Percentiles rank a stretch among this genome's conserved stretches.
Conservation (phyloP, 2,113 vertebrate species). For the Paradoxurus hermaphroditus region DNA sequence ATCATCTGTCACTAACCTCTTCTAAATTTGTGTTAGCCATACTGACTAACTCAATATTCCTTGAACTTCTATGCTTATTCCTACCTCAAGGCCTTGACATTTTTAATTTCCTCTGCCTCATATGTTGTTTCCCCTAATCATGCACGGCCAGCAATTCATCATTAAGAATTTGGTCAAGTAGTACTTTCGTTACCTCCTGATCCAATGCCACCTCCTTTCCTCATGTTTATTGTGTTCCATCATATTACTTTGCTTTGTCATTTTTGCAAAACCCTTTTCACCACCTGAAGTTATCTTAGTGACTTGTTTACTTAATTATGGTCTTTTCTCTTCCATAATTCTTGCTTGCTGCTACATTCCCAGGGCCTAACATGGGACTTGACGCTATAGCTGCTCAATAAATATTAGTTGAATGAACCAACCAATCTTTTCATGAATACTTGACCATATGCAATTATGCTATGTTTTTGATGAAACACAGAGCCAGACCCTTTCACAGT, state of each 20-base stretch:
- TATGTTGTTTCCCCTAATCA: neutral
- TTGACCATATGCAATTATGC: neutral
- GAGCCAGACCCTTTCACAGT: neutral
- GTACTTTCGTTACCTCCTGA: neutral
- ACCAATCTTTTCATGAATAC: neutral
- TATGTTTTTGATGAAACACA: neutral
- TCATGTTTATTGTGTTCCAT: neutral
- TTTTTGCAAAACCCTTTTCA: neutral
- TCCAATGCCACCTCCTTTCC: neutral
- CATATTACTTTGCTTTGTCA: neutral
- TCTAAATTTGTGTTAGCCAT: neutral
- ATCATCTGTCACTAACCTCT: neutral
- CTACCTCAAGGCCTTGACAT: neutral
- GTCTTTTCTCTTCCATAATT: neutral
- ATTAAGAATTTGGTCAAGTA: neutral
- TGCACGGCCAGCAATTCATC: neutral
- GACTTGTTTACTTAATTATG: neutral
- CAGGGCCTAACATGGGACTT: neutral
- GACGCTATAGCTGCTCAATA: neutral
- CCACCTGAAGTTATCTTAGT: neutral
- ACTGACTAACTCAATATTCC: neutral
- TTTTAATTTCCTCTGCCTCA: neutral
- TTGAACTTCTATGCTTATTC: neutral
- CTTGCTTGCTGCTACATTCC: neutral
- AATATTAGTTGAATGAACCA: neutral